Percentiles rank a stretch among this genome's conserved stretches.
Conservation (phyloP, 2,113 vertebrate species). For the Dasyprocta punctata region DNA sequence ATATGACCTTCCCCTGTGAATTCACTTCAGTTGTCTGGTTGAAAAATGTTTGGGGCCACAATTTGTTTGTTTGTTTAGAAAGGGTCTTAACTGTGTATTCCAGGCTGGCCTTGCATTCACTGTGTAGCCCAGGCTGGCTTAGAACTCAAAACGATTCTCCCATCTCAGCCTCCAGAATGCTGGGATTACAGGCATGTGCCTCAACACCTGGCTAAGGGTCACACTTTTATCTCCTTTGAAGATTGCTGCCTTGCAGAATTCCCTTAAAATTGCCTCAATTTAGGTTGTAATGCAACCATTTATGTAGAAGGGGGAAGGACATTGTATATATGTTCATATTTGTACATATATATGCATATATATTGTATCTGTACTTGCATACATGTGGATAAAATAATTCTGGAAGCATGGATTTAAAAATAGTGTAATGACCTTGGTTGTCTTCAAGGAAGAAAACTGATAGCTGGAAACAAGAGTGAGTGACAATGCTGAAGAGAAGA, state of each 20-base stretch:
- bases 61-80: not conserved
- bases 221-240: not conserved
- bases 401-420: constrained; percentile 1
- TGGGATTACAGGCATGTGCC: not conserved
- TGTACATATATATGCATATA: not conserved
- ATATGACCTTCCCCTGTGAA: not conserved
- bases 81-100: not conserved
- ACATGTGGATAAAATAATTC: not conserved
- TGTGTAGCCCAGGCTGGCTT: not conserved
- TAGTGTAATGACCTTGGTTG: constrained; percentile 1
- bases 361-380: not conserved
- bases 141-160: not conserved
- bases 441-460: constrained; percentile 50
- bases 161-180: not conserved
- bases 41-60: not conserved
- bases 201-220: not conserved
- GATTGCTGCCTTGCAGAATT: not conserved
- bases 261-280: not conserved
- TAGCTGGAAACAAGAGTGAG: not conserved
- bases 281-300: not conserved
- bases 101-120: not conserved
- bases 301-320: not conserved
- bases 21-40: not conserved
- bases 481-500: not conserved
- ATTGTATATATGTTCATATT: not conserved